A percentile compares a stretch with the other conserved stretches of the same genome.
Conservation (phyloP, 1,140 invertebrate species). For the Spodoptera litura region DNA sequence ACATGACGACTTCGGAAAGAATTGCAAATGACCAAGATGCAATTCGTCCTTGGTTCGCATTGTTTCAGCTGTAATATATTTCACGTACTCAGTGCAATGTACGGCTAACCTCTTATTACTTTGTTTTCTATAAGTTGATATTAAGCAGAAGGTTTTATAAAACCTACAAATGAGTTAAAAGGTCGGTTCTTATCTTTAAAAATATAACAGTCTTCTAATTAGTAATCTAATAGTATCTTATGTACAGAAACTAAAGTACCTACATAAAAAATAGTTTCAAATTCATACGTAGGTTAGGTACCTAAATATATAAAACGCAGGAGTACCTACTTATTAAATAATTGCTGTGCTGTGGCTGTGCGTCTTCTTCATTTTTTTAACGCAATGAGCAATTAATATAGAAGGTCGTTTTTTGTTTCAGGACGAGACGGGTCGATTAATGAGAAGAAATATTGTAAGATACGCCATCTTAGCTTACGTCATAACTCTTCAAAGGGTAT, state of each 20-base stretch:
- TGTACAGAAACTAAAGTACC: too few relatives aligned
- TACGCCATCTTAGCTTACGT: conserved; percentile 96
- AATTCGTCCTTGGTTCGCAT: conserved; percentile 36
- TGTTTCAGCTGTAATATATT: conserved; percentile 42
- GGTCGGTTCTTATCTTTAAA: too few relatives aligned
- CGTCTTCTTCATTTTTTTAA: background rate
- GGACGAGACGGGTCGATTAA: conserved; percentile 94
- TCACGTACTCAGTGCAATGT: conserved; percentile 1
- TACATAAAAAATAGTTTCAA: too few relatives aligned
- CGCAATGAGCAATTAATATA: background rate
- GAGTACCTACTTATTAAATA: too few relatives aligned
- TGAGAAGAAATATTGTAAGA: conserved; percentile 95
- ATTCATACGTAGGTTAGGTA: too few relatives aligned
- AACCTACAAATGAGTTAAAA: too few relatives aligned
- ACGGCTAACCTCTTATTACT: background rate
- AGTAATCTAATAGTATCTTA: too few relatives aligned
- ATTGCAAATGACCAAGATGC: background rate
- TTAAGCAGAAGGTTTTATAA: too few relatives aligned
- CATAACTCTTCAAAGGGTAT: conserved; percentile 94
- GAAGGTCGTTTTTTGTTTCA: conserved; percentile 72
- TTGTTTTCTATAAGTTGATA: too few relatives aligned
- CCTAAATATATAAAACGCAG: too few relatives aligned
- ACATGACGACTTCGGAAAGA: too few relatives aligned
- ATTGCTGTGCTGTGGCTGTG: background rate
- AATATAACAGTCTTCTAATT: too few relatives aligned